Percentiles rank a stretch among this genome's conserved stretches.
phyloP scores from a whole-genome alignment of 2,797 vertebrate species.

The Acipenser ruthenus region DNA sequence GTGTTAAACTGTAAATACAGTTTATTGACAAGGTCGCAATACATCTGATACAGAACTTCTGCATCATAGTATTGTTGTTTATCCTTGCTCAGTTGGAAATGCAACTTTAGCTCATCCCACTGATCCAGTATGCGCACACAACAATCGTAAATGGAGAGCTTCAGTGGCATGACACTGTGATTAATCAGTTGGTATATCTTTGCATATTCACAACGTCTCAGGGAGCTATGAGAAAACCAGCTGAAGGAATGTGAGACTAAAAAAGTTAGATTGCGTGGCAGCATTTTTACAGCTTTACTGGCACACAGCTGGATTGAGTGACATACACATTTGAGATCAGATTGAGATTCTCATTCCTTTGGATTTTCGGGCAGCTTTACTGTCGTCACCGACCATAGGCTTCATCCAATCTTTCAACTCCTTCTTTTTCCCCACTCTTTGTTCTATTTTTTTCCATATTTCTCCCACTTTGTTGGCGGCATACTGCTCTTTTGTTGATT shows the following conservation, averaged over 20 bases:
- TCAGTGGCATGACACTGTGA: neutral
- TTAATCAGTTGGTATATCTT: too few species aligned
- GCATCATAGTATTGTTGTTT: too few species aligned
- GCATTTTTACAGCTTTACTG: neutral
- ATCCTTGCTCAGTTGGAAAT: too few species aligned
- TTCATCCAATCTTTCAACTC: neutral
- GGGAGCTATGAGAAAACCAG: too few species aligned
- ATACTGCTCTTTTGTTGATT: neutral
- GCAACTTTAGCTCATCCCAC: too few species aligned
- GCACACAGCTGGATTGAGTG: too few species aligned
- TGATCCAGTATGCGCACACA: neutral
- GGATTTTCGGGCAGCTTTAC: neutral
- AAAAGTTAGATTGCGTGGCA: neutral
- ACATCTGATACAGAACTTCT: constrained; percentile 5
- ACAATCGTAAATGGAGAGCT: neutral
- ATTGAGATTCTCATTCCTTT: neutral
- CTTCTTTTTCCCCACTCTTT: neutral
- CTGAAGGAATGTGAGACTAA: too few species aligned
- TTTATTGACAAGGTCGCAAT: neutral
- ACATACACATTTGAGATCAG: neutral
- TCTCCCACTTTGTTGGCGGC: neutral
- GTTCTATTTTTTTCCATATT: neutral
- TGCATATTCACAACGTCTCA: too few species aligned
- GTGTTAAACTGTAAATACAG: too few species aligned
- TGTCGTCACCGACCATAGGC: neutral